Conservation (phyloP, 2,113 vertebrate species). For the Seriola rivoliana region DNA sequence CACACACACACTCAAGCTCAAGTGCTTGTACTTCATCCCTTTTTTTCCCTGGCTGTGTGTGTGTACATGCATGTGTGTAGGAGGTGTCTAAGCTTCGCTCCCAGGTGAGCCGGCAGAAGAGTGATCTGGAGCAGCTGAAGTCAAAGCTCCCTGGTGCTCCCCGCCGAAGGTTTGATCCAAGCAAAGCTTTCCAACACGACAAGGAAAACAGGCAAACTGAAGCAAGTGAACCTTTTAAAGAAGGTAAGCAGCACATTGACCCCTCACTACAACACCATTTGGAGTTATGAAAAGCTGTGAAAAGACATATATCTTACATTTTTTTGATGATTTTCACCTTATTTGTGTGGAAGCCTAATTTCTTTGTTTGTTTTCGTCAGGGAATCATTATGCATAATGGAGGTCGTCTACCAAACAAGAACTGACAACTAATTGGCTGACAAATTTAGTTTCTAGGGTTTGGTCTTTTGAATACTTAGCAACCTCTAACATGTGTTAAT, state of each 20-base stretch:
- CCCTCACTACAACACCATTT: not conserved
- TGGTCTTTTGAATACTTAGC: not conserved
- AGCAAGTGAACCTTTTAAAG: conserved; percentile 81
- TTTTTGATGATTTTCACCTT: not conserved
- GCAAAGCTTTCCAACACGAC: conserved; percentile 91
- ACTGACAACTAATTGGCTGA: conserved; percentile 4
- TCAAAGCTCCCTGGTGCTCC: conserved; percentile 71
- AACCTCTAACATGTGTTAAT: not conserved
- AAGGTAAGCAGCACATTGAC: conserved; percentile 81
- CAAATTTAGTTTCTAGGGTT: not conserved
- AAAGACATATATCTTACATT: not conserved
- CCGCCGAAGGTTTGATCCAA: conserved; percentile 87
- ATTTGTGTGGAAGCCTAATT: conserved; percentile 5
- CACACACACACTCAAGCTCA: not conserved
- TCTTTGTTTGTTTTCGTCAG: conserved; percentile 63
- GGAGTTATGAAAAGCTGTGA: not conserved
- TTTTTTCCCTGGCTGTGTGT: not conserved
- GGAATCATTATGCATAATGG: conserved; percentile 55
- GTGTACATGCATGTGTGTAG: conserved; percentile 74
- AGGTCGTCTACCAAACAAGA: conserved; percentile 17
- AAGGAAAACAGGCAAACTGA: conserved; percentile 90
- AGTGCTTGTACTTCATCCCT: not conserved
- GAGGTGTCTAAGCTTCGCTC: conserved; percentile 88
- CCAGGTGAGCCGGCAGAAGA: conserved; percentile 85
- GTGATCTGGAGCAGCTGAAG: conserved; percentile 85